Conservation (phyloP, 1,140 invertebrate species). For the Lepidurus arcticus region DNA sequence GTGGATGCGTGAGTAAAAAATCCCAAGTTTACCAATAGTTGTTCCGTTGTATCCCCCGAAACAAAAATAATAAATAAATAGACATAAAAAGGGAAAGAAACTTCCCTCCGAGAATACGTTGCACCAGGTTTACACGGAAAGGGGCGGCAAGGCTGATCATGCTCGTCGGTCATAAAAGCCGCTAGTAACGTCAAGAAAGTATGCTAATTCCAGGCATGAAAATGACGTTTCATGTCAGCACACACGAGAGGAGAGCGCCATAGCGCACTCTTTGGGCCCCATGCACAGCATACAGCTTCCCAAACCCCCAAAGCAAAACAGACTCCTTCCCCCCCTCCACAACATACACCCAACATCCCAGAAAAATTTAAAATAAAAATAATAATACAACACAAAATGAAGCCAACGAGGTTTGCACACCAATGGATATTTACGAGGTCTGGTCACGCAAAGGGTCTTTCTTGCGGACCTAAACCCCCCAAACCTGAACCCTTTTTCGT, state of each 20-base stretch:
- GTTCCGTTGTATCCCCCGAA: neutral
- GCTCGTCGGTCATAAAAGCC: constrained; percentile 20
- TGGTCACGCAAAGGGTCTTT: neutral
- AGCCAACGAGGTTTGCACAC: constrained; percentile 11
- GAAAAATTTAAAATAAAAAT: neutral
- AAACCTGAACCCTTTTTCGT: constrained; percentile 3
- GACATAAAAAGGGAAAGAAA: neutral
- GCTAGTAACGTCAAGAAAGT: constrained; percentile 18
- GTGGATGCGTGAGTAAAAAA: too few species aligned
- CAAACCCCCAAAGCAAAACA: neutral
- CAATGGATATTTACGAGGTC: constrained; percentile 13
- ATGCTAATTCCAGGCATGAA: constrained; percentile 21
- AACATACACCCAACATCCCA: neutral
- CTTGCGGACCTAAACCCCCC: constrained; percentile 1
- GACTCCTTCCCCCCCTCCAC: neutral
- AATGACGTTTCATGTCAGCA: constrained; percentile 21
- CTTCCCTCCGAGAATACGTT: neutral
- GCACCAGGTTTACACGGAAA: constrained; percentile 16
- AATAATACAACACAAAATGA: neutral
- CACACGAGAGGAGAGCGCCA: constrained; percentile 1
- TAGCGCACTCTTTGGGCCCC: constrained; percentile 6
- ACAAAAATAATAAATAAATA: neutral
- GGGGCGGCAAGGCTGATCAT: constrained; percentile 12
- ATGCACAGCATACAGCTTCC: neutral
- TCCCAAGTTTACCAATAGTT: too few species aligned